phyloP scores from a whole-genome alignment of 2,113 vertebrate genomes.

The Mobula birostris region DNA sequence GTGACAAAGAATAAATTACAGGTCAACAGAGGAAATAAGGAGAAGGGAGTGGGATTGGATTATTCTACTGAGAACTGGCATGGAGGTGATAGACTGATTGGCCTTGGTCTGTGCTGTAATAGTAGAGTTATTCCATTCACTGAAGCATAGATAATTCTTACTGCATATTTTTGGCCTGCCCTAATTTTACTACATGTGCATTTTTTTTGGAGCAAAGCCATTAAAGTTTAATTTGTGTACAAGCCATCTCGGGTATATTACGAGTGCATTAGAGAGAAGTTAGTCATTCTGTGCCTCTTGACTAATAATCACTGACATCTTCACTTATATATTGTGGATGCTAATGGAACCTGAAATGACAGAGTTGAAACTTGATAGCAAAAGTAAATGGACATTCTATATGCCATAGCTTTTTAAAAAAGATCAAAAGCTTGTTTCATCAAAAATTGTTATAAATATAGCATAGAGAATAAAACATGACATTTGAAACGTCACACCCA shows the following conservation, averaged over 20 bases:
- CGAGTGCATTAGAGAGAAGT: not conserved
- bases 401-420: not conserved
- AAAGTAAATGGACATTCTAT: not conserved
- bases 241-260: not conserved
- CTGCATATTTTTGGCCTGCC: not conserved
- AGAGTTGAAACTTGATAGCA: not conserved
- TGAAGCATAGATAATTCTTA: not conserved
- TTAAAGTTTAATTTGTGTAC: slow-evolving; percentile 24
- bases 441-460: not conserved
- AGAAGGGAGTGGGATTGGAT: no score
- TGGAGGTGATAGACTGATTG: no score
- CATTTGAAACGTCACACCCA: not conserved
- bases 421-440: not conserved
- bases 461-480: not conserved
- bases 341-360: not conserved
- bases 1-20: no score
- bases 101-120: no score
- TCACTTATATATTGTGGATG: not conserved
- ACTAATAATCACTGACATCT: not conserved
- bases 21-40: no score
- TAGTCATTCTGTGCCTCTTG: not conserved
- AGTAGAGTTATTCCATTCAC: not conserved
- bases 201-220: not conserved
- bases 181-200: not conserved
- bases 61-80: no score